Evolutionary conservation across 2,888 invertebrate genomes (phyloP), one percentile per base, ranked within the genome.

Genomic region (Chalcis sispes): DNA sequence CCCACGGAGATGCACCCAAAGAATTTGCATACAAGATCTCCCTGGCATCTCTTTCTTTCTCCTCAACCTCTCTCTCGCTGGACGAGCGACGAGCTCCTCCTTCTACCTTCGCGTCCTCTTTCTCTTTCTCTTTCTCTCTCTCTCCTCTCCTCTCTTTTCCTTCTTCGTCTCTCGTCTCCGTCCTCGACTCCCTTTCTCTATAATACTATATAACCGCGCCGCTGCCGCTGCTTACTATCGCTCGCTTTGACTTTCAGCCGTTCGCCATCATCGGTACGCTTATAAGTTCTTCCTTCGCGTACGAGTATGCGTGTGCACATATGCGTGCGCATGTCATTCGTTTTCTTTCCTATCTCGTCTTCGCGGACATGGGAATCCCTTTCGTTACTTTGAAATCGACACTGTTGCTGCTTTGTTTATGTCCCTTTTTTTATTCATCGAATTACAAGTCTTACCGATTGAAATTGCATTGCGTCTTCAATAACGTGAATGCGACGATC

Each of bases 21-120:
- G 87, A 88, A 88, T 88, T 88, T 88, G 88, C 88, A 88, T 88
- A 88, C 88, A 88, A 88, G 88, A 87, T 88, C 86, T 86, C 82
- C 78, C 84, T 83, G 83, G 85, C 86, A 86, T 87, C 87, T 86
- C 80, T 82, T 76, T 78, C 77, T 65, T 64, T 78, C 71, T 75
- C 79, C n/a, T n/a, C n/a, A n/a, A n/a, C 72, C 69, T 76, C 77
- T 66, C 40, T 29, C 29, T 67, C 70, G 72, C 77, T 46, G 58
- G 72, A 73, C 76, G 65, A 46, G 86, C 87, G 36, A 2, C 52
- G 23, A 58, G 71, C 76, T 40, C 15, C 42, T 72, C 72, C 61
- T 29, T 64, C 77, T 32, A 15, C 75, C 72, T 73, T 77, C 66
- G 77, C 81, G 76, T 72, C 56, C 62, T 77, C 70, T 74, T 79